Conservation (phyloP, 1,140 invertebrate genomes). For the Aethina tumida region DNA sequence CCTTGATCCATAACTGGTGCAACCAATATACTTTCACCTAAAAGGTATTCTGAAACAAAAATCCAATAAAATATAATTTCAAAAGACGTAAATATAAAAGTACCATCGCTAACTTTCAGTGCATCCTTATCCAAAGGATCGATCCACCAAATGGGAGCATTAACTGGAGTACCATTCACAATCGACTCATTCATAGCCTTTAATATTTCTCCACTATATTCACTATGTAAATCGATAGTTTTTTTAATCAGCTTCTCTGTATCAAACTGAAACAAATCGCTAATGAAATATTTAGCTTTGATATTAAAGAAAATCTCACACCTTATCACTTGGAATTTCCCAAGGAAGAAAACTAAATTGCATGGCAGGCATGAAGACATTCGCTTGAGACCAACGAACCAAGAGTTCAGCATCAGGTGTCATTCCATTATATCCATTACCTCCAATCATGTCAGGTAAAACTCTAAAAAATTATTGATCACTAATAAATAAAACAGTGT, state of each 20-base stretch:
- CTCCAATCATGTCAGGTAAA: conserved; percentile 87
- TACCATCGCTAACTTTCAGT: conserved; percentile 16
- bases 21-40: conserved; percentile 76
- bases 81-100: neutral
- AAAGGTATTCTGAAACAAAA: conserved; percentile 59
- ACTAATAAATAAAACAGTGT: conserved; percentile 1
- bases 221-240: conserved; percentile 57
- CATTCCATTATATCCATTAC: conserved; percentile 62
- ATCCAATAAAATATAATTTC: conserved; percentile 1
- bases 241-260: conserved; percentile 36
- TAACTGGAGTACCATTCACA: conserved; percentile 57
- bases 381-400: conserved; percentile 81
- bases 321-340: too few relatives aligned
- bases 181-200: conserved; percentile 49
- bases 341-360: conserved; percentile 85
- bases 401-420: conserved; percentile 70
- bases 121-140: conserved; percentile 50
- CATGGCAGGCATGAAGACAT: conserved; percentile 75
- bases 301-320: too few relatives aligned
- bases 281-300: too few relatives aligned
- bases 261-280: conserved; percentile 9
- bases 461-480: conserved; percentile 38
- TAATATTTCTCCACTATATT: conserved; percentile 52
- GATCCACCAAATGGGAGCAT: conserved; percentile 89
- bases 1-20: conserved; percentile 69